These are phyloP conservation scores for Oconnorella tubifera DNA, from an alignment of 2,888 invertebrate species.

Conservation along the genomic window DNA sequence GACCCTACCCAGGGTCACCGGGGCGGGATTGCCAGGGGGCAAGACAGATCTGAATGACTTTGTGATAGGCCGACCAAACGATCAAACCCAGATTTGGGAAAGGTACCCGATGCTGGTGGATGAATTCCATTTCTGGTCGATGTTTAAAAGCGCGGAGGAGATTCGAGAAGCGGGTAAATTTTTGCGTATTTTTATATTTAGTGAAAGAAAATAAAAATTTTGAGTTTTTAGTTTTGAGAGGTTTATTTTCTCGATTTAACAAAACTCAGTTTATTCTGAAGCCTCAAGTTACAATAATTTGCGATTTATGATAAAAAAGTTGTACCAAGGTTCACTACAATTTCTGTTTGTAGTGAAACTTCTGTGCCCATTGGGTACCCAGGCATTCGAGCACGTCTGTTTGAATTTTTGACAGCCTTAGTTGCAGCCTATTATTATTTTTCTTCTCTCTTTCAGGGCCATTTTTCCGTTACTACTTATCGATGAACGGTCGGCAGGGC, in stretches of 20 bases:
- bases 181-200: conserved; percentile 3
- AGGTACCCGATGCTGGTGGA: conserved; percentile 44
- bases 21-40: neutral
- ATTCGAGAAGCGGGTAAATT: conserved; percentile 45
- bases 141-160: conserved; percentile 38
- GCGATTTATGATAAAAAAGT: too few relatives aligned
- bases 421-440: too few relatives aligned
- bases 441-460: conserved; percentile 39
- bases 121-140: conserved; percentile 49
- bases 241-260: too few relatives aligned
- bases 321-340: too few relatives aligned
- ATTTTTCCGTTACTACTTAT: conserved; percentile 43
- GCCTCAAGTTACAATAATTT: too few relatives aligned
- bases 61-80: conserved; percentile 47
- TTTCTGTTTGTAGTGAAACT: too few relatives aligned
- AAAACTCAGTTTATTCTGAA: too few relatives aligned
- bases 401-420: too few relatives aligned
- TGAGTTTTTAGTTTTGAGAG: neutral
- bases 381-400: too few relatives aligned
- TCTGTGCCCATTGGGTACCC: too few relatives aligned
- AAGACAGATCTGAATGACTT: conserved; percentile 33
- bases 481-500: conserved; percentile 39
- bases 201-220: neutral
- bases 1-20: neutral
- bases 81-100: conserved; percentile 30